A percentile compares a stretch with the other conserved stretches of the same genome.
phyloP scores from a whole-genome alignment of 2,888 invertebrate species.

The Alloscopus bannaensis region DNA sequence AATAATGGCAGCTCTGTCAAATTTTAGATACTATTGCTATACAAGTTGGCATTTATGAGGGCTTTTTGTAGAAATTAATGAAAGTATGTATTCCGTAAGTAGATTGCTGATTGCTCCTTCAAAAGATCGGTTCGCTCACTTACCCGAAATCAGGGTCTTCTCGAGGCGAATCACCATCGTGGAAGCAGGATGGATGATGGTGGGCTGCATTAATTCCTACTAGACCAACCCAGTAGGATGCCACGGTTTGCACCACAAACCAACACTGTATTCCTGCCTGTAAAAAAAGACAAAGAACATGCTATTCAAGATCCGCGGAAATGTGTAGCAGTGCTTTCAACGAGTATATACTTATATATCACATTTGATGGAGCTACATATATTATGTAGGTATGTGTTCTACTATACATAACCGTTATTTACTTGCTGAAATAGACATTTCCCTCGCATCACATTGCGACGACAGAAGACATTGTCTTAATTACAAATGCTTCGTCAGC shows the following conservation, averaged over 20 bases:
- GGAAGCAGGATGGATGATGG: slow-evolving; percentile 80
- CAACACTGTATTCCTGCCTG: slow-evolving; percentile 63
- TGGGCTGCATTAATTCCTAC: slow-evolving; percentile 86
- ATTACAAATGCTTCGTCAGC: slow-evolving; percentile 57
- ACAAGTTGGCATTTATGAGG: not conserved
- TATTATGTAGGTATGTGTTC: too few relatives aligned
- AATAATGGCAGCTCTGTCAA: slow-evolving; percentile 16
- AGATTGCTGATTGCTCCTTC: not conserved
- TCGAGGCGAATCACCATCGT: slow-evolving; percentile 73
- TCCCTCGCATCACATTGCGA: not conserved
- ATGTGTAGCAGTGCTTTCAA: too few relatives aligned
- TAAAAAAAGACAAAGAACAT: slow-evolving; percentile 12
- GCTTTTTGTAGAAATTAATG: slow-evolving; percentile 6
- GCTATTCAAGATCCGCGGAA: slow-evolving; percentile 5
- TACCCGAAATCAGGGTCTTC: slow-evolving; percentile 74
- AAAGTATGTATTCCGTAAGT: slow-evolving; percentile 8
- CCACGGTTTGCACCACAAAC: slow-evolving; percentile 64
- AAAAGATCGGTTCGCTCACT: slow-evolving; percentile 14
- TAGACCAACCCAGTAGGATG: slow-evolving; percentile 76
- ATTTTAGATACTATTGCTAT: slow-evolving; percentile 6
- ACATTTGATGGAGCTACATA: too few relatives aligned
- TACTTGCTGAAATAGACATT: too few relatives aligned
- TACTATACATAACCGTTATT: too few relatives aligned
- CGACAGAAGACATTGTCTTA: slow-evolving; percentile 43
- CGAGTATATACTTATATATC: not conserved